Percentiles rank a stretch among this genome's conserved stretches.
Evolutionary conservation across 2,888 invertebrate genomes (phyloP).

Genomic region (Sinopyrophorus schimmeli): DNA sequence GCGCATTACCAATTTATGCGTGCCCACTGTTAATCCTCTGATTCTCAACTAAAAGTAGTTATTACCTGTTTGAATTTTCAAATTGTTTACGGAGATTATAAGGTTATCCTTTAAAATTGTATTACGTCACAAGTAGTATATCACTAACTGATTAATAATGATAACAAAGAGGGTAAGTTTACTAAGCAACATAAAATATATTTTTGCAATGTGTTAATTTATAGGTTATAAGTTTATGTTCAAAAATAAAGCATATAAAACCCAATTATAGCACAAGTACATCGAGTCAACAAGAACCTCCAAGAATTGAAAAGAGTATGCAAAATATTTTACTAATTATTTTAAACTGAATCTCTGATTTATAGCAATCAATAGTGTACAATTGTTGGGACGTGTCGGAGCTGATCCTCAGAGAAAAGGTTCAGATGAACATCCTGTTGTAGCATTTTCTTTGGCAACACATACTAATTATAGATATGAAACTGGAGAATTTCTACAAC

Average conservation of each 20-base stretch:
- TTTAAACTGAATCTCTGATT: slow-evolving; percentile 25
- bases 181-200: no score
- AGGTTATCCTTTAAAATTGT: no score
- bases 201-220: no score
- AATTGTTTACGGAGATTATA: no score
- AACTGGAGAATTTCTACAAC: slow-evolving; percentile 77
- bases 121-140: no score
- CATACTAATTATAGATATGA: slow-evolving; percentile 83
- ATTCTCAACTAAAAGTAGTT: no score
- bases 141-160: no score
- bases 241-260: background rate
- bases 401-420: slow-evolving; percentile 88
- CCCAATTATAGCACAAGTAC: background rate
- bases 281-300: slow-evolving; percentile 44
- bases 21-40: no score
- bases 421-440: slow-evolving; percentile 78
- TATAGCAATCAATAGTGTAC: slow-evolving; percentile 81
- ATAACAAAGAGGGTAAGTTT: no score
- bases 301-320: slow-evolving; percentile 52
- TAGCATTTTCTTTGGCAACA: slow-evolving; percentile 88
- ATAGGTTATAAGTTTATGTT: background rate
- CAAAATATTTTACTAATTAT: background rate
- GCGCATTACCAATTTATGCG: no score
- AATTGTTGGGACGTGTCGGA: slow-evolving; percentile 84
- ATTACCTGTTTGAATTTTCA: no score